These are phyloP conservation scores for Spicauda simplicius DNA, from an alignment of 2,888 invertebrate species.

Conservation along the genomic window DNA sequence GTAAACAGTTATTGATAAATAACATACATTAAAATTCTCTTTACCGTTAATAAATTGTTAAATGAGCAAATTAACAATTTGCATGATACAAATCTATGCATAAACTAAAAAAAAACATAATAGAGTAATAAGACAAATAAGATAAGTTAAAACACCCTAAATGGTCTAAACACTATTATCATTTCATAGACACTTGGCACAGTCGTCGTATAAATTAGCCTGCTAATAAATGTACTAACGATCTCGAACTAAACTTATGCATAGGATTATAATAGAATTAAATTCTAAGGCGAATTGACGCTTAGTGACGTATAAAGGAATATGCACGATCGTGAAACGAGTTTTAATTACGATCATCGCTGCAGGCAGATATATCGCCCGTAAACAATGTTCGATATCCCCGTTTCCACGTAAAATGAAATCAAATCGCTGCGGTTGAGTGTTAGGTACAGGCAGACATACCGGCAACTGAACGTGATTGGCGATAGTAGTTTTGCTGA, in stretches of 20 bases:
- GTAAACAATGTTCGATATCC: constrained; percentile 2
- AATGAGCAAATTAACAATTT: too few relatives aligned
- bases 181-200: too few relatives aligned
- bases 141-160: too few relatives aligned
- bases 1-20: too few relatives aligned
- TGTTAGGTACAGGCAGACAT: constrained; percentile 28
- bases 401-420: constrained; percentile 20
- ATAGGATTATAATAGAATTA: background rate
- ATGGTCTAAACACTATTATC: too few relatives aligned
- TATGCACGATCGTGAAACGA: background rate
- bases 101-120: too few relatives aligned
- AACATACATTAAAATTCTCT: too few relatives aligned
- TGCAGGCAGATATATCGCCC: background rate
- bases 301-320: background rate
- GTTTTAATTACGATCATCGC: background rate
- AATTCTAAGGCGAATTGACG: background rate
- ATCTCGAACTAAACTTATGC: background rate
- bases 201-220: too few relatives aligned
- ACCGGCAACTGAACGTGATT: constrained; percentile 29
- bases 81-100: too few relatives aligned
- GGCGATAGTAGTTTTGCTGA: background rate
- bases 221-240: background rate
- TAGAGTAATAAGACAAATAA: too few relatives aligned
- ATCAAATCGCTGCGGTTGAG: constrained; percentile 34
- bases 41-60: too few relatives aligned